These are phyloP conservation scores for Nasonia longicornis DNA, from an alignment of 1,140 invertebrate genomes.

Conservation along the genomic window DNA sequence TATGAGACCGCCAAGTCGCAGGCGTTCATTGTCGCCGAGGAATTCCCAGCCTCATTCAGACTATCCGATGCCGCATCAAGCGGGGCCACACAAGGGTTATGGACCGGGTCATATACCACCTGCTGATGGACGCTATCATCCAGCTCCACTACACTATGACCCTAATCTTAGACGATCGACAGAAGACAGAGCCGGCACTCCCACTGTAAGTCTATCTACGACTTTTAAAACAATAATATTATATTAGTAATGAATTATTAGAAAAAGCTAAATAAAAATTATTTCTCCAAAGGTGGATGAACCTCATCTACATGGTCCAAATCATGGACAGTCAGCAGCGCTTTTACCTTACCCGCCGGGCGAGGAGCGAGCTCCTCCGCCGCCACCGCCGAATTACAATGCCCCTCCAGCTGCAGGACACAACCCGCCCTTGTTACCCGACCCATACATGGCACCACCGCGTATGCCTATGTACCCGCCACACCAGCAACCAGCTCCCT, in stretches of 20 bases:
- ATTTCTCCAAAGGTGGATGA: constrained; percentile 61
- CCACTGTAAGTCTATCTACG: constrained; percentile 72
- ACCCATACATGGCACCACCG: constrained; percentile 66
- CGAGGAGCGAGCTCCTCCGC: constrained; percentile 65
- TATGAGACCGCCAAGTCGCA: constrained; percentile 59
- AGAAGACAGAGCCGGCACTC: constrained; percentile 78
- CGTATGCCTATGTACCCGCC: constrained; percentile 64
- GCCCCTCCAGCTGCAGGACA: constrained; percentile 51
- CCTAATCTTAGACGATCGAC: constrained; percentile 63
- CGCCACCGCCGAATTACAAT: constrained; percentile 56
- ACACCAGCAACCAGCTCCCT: constrained; percentile 60
- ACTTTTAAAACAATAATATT: not conserved
- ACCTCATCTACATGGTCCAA: constrained; percentile 61
- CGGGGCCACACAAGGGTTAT: constrained; percentile 56
- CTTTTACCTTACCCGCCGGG: constrained; percentile 65
- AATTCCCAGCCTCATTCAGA: constrained; percentile 41
- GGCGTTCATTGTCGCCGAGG: constrained; percentile 62
- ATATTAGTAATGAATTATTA: not conserved
- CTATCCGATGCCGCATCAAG: constrained; percentile 25
- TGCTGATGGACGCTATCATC: constrained; percentile 58
- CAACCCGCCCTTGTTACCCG: constrained; percentile 61
- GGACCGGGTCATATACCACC: constrained; percentile 52
- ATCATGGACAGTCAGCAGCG: constrained; percentile 55
- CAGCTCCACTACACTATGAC: constrained; percentile 65
- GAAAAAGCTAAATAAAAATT: not conserved